Evolutionary conservation across 1,140 invertebrate genomes (phyloP).

Genomic region (Papilio machaon): DNA sequence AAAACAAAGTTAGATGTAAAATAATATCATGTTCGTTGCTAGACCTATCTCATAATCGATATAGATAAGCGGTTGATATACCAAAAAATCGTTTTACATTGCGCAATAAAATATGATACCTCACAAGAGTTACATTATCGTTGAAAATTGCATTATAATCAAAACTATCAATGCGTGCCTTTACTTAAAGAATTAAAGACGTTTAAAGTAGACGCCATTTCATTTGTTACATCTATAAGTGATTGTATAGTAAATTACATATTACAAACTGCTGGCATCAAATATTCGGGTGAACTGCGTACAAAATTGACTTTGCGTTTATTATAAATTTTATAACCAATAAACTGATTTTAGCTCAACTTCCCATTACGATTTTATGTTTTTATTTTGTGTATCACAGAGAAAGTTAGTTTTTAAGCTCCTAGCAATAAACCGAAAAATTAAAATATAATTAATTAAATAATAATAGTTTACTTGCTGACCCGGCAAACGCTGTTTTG

Average conservation of each 20-base stretch:
- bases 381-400: background rate
- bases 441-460: too few species aligned
- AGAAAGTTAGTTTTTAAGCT: background rate
- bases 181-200: background rate
- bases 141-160: background rate
- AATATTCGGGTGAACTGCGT: background rate
- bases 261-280: background rate
- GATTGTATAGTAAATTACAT: background rate
- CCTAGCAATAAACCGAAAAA: background rate
- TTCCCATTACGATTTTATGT: background rate
- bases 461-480: too few species aligned
- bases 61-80: background rate
- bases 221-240: background rate
- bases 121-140: background rate
- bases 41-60: constrained; percentile 10
- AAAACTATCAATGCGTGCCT: background rate
- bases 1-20: constrained; percentile 2
- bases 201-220: background rate
- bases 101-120: constrained; percentile 4
- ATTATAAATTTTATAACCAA: background rate
- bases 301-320: background rate
- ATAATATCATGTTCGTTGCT: background rate
- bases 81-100: constrained; percentile 4
- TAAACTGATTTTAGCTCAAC: background rate
- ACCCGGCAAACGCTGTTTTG: too few species aligned